Evolutionary conservation across 2,113 vertebrate species (phyloP).

Genomic region (Antechinus flavipes): DNA sequence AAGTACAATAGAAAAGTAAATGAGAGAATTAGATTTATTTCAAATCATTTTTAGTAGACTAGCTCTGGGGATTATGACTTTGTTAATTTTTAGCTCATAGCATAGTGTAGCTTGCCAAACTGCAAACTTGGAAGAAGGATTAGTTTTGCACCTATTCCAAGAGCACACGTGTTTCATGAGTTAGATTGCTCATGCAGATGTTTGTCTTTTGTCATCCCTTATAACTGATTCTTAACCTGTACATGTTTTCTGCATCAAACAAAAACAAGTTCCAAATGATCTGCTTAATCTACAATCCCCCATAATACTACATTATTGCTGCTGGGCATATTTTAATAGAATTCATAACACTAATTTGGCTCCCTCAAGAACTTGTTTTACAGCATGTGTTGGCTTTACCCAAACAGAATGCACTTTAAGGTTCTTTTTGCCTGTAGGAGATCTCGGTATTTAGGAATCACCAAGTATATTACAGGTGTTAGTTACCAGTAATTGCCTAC

Average conservation of each 20-base stretch:
- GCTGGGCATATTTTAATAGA: slow-evolving; percentile 39
- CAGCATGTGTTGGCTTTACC: slow-evolving; percentile 34
- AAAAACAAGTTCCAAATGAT: slow-evolving; percentile 19
- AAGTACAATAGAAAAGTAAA: background rate
- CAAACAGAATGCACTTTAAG: slow-evolving; percentile 21
- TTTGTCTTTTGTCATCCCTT: slow-evolving; percentile 17
- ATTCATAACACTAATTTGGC: slow-evolving; percentile 60
- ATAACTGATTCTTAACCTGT: slow-evolving; percentile 29
- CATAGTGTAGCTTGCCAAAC: background rate
- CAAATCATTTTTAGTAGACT: slow-evolving; percentile 17
- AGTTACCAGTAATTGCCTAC: background rate
- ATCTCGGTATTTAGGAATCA: background rate
- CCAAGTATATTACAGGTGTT: background rate
- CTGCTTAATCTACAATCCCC: slow-evolving; percentile 16
- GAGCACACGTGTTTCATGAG: slow-evolving; percentile 34
- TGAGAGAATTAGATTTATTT: slow-evolving; percentile 31
- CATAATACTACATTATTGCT: background rate
- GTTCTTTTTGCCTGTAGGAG: slow-evolving; percentile 15
- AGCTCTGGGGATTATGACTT: slow-evolving; percentile 23
- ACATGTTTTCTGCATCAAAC: slow-evolving; percentile 31
- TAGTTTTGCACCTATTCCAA: slow-evolving; percentile 19
- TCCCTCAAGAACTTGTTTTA: slow-evolving; percentile 47
- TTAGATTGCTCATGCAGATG: background rate
- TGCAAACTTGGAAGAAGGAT: slow-evolving; percentile 21
- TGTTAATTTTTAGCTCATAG: slow-evolving; percentile 42